Evolutionary conservation across 2,888 invertebrate genomes (phyloP).

Genomic region (Perithous albicinctus): DNA sequence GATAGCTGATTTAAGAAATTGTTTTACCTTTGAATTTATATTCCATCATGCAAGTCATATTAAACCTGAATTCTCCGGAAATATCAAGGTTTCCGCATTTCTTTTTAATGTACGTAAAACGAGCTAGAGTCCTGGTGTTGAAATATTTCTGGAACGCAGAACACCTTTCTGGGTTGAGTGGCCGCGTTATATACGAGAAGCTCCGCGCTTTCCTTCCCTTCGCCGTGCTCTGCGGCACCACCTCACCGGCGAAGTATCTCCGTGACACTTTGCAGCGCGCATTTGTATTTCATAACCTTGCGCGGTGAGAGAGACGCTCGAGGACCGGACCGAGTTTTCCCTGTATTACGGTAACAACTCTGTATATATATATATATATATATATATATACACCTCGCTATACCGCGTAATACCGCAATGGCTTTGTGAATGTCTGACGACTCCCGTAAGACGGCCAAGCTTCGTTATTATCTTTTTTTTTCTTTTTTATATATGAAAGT

Average conservation of each 20-base stretch:
- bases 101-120: background rate
- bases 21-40: background rate
- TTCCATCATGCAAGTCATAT: background rate
- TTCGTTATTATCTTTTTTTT: slow-evolving; percentile 15
- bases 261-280: slow-evolving; percentile 51
- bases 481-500: background rate
- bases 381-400: too few species aligned
- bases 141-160: slow-evolving; percentile 47
- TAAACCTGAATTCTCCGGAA: background rate
- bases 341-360: slow-evolving; percentile 20
- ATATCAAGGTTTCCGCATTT: background rate
- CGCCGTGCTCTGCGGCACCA: background rate
- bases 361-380: too few species aligned
- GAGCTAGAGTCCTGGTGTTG: slow-evolving; percentile 8
- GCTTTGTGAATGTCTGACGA: slow-evolving; percentile 10
- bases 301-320: background rate
- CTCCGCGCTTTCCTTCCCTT: slow-evolving; percentile 8
- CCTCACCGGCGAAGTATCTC: slow-evolving; percentile 35
- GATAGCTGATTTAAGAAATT: background rate
- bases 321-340: background rate
- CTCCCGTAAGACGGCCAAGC: background rate
- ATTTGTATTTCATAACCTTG: slow-evolving; percentile 60
- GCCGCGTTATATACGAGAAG: slow-evolving; percentile 49
- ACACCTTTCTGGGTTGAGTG: slow-evolving; percentile 56
- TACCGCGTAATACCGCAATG: background rate